Evolutionary conservation across 2,888 invertebrate genomes (phyloP), one percentile per base, ranked within the genome.

Genomic region (Mamestra brassicae): DNA sequence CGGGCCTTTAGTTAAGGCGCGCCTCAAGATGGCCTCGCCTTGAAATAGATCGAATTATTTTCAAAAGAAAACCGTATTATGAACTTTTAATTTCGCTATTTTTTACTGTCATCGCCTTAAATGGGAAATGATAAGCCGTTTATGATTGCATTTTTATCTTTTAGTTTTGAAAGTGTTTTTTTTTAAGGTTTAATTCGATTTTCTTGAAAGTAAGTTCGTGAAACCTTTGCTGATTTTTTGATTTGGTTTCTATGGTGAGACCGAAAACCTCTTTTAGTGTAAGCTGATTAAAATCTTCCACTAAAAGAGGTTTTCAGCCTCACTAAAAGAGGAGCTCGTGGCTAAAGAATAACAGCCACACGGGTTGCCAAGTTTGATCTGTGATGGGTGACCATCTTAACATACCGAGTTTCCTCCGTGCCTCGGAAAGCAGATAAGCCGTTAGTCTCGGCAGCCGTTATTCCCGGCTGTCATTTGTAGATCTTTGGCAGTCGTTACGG

Each of bases 31-130:
- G 71, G 71, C 79, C 76, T 76, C 82, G 88, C 85, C 87, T 80
- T 75, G 73, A 81, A 87, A 89, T 87, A 85, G 82, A 89, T 89
- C 85, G 81, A 88, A 88, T 87, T 87, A 89, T 84, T 86, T 87
- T 80, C 72, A 80, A 85, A 88, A 83, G 87, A 84, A 89, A 86
- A 84, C 82, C 84, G 87, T 88, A 83, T 84, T 87, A 87, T 84
- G 86, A 80, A 79, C 86, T 81, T 84, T 86, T 83, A 83, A 86
- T 83, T 85, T 87, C 70, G 38, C 69, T 7, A 52, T 87, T 86
- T 82, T 84, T 78, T 76, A 60, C 72, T 62, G 78, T 76, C 79
- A 80, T 84, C 78, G 55, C 34, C 57, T 72, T 74, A 60, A 85
- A 80, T 74, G n/a, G 38, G 17, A 68, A 76, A 68, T 4, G 54